These are phyloP conservation scores for Catocala nupta DNA, from an alignment of 2,888 invertebrate genomes.

Conservation along the genomic window DNA sequence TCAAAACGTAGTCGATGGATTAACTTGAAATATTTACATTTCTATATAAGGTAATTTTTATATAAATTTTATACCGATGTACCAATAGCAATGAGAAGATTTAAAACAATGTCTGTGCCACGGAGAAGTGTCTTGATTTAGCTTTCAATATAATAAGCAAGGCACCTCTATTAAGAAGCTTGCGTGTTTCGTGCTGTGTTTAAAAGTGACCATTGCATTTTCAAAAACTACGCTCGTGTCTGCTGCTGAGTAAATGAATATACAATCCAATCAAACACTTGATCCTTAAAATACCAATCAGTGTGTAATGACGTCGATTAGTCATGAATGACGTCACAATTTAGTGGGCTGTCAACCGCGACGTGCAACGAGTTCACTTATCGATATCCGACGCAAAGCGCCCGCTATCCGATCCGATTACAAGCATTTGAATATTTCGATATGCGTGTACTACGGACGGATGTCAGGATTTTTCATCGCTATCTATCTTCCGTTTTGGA, in stretches of 20 bases:
- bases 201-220: too few relatives aligned
- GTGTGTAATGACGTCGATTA: conserved; percentile 35
- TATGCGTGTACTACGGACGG: background rate
- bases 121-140: too few relatives aligned
- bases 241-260: background rate
- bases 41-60: too few relatives aligned
- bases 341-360: conserved; percentile 37
- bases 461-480: conserved; percentile 10
- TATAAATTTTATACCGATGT: too few relatives aligned
- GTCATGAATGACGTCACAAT: conserved; percentile 42
- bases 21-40: too few relatives aligned
- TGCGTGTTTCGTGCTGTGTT: too few relatives aligned
- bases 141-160: too few relatives aligned
- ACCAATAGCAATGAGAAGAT: too few relatives aligned
- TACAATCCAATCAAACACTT: background rate
- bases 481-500: background rate
- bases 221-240: too few relatives aligned
- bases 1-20: too few relatives aligned
- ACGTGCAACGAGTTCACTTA: conserved; percentile 46
- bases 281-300: conserved; percentile 21
- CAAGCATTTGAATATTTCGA: conserved; percentile 17
- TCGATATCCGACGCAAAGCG: conserved; percentile 43
- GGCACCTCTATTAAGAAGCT: too few relatives aligned
- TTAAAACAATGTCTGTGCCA: too few relatives aligned
- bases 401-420: conserved; percentile 38